Base-by-base conservation (phyloP, 2,888 invertebrate genomes). In the Charanyca ferruginea region DNA sequence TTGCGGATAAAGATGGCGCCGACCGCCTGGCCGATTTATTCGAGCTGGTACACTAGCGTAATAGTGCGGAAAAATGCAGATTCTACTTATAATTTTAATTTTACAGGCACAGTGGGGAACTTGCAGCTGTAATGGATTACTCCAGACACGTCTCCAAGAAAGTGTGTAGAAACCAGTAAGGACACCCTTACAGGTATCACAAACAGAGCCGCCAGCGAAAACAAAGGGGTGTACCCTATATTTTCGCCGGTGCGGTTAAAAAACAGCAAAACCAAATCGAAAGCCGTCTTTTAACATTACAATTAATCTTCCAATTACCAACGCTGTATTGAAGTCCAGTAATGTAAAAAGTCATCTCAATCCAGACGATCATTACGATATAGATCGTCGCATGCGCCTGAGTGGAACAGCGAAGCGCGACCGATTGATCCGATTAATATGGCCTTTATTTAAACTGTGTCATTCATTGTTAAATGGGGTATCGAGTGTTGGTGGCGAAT, bases 371-470 rank as follows among this genome's bases (percentile, higher is more conserved):
- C 59, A 61, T 48, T 57, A 55, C 66, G 67, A 79, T 81, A 77
- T 65, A 72, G 77, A 84, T 84, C 62, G 65, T 59, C 65, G 67
- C 51, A 57, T 70, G 66, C 76, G 66, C 79, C 57, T 67, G 71
- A 73, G 65, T 73, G 57, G 47, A 64, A 57, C 51, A 20, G 44
- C 54, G 58, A 66, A 63, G 48, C 61, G 51, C 62, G 73, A 81
- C 41, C 62, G 67, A 79, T 79, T 75, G 74, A 83, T 79, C 68
- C 66, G 63, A 70, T 79, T 68, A 74, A 64, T 71, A 60, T 76
- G 76, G 66, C 79, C 76, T 77, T 79, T 77, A 66, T 79, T 79
- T 73, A 71, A 78, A 65, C 79, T 65, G 62, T 70, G 77, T 79
- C 77, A 75, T 53, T 79, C 77, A 79, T 77, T 66, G 62, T 70